These are phyloP conservation scores for Platichthys stellatus DNA, from an alignment of 2,113 vertebrate species.

Conservation along the genomic window DNA sequence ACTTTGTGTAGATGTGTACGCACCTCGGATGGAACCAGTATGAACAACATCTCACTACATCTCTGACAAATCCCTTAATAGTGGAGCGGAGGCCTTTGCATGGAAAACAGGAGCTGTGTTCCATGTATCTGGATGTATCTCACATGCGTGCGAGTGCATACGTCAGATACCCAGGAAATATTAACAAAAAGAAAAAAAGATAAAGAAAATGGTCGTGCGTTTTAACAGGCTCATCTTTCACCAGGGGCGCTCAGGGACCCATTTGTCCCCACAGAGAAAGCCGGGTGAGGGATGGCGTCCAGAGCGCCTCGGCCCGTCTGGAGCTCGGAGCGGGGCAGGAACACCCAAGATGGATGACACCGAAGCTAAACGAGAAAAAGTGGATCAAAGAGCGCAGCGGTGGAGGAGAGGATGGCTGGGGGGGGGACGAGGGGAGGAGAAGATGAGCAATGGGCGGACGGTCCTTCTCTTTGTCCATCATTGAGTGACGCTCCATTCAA, in stretches of 20 bases:
- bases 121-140: conserved; percentile 30
- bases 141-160: conserved; percentile 15
- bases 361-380: conserved; percentile 49
- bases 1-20: no score
- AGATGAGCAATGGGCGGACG: conserved; percentile 60
- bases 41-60: not conserved
- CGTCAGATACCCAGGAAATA: conserved; percentile 58
- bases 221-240: conserved; percentile 60
- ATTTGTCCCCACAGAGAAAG: conserved; percentile 61
- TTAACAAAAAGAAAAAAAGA: not conserved
- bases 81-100: conserved; percentile 1
- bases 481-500: conserved; percentile 73
- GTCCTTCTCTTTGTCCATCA: conserved; percentile 70
- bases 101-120: not conserved
- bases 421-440: conserved; percentile 31
- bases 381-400: conserved; percentile 51
- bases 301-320: conserved; percentile 30
- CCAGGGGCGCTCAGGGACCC: conserved; percentile 39
- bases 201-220: conserved; percentile 6
- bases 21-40: no score
- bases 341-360: conserved; percentile 64
- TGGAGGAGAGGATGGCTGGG: conserved; percentile 19
- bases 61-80: conserved; percentile 5
- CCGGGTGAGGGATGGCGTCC: conserved; percentile 61
- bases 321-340: conserved; percentile 36